A percentile compares a stretch with the other conserved stretches of the same genome.
Evolutionary conservation across 2,888 invertebrate species (phyloP).

Genomic region (Galerucella nymphaeae): DNA sequence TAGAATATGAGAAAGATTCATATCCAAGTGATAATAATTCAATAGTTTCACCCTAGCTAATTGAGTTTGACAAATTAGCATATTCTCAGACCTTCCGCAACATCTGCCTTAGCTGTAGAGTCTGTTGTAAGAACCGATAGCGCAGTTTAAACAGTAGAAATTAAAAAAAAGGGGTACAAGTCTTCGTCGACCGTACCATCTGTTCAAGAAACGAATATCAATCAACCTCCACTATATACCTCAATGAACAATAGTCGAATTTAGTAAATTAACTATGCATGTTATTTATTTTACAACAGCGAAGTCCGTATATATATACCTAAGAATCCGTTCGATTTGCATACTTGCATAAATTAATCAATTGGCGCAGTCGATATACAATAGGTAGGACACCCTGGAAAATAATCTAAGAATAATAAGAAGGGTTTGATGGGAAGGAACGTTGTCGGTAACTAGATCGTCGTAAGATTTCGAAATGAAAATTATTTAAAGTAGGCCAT

Average conservation of each 20-base stretch:
- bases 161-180: constrained; percentile 39
- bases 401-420: constrained; percentile 39
- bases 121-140: constrained; percentile 42
- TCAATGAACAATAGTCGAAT: constrained; percentile 45
- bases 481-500: constrained; percentile 49
- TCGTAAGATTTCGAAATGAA: constrained; percentile 44
- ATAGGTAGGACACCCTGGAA: constrained; percentile 33
- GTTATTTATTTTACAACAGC: constrained; percentile 47
- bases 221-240: constrained; percentile 30
- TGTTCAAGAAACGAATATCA: constrained; percentile 37
- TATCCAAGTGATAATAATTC: constrained; percentile 28
- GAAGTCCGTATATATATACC: constrained; percentile 35
- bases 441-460: constrained; percentile 43
- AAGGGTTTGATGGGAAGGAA: constrained; percentile 45
- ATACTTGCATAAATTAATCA: constrained; percentile 50
- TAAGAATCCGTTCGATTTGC: constrained; percentile 50
- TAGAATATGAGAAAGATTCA: constrained; percentile 11
- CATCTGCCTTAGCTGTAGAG: constrained; percentile 37
- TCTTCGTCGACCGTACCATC: constrained; percentile 32
- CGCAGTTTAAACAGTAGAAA: constrained; percentile 45
- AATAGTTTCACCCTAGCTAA: constrained; percentile 36
- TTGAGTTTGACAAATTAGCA: constrained; percentile 42
- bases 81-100: constrained; percentile 44
- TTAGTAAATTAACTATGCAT: constrained; percentile 52
- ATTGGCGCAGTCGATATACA: constrained; percentile 43